phyloP scores from a whole-genome alignment of 2,797 vertebrate genomes.

The Naso thynnoides region DNA sequence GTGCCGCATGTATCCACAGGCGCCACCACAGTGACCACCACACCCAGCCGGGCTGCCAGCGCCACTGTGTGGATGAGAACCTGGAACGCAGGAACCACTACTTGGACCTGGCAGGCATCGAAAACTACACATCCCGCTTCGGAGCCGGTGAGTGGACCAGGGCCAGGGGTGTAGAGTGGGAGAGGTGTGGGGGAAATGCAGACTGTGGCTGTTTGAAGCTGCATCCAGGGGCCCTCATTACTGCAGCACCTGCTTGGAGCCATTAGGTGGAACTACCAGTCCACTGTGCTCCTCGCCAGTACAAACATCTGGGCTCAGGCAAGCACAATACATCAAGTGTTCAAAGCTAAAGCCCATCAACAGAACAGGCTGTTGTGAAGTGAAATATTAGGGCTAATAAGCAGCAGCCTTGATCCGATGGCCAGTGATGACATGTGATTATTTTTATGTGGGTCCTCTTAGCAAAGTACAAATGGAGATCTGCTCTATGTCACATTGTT shows the following conservation, averaged over 20 bases:
- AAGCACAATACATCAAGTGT: constrained; percentile 77
- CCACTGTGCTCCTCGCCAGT: constrained; percentile 58
- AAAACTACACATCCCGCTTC: constrained; percentile 98
- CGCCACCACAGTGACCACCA: constrained; percentile 88
- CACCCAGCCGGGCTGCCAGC: constrained; percentile 90
- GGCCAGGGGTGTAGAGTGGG: constrained; percentile 50
- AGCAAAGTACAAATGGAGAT: constrained; percentile 58
- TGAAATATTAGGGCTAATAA: constrained; percentile 70
- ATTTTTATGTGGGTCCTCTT: constrained; percentile 63
- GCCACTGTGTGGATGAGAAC: constrained; percentile 97
- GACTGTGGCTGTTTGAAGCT: constrained; percentile 71
- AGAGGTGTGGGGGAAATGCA: constrained; percentile 33
- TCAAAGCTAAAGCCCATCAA: constrained; percentile 62
- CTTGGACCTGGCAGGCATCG: constrained; percentile 98
- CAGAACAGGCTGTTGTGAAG: constrained; percentile 51
- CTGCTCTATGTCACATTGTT: constrained; percentile 46
- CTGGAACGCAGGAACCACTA: constrained; percentile 99
- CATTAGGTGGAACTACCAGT: constrained; percentile 67
- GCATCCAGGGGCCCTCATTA: constrained; percentile 75
- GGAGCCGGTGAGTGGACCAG: constrained; percentile 88
- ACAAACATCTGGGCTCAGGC: constrained; percentile 73
- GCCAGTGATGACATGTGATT: constrained; percentile 69
- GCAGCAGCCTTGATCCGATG: constrained; percentile 66
- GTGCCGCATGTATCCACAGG: constrained; percentile 82
- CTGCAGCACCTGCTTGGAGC: constrained; percentile 75